Percentiles rank a stretch among this genome's conserved stretches.
phyloP scores from a whole-genome alignment of 1,140 invertebrate species.

The Delia radicum region DNA sequence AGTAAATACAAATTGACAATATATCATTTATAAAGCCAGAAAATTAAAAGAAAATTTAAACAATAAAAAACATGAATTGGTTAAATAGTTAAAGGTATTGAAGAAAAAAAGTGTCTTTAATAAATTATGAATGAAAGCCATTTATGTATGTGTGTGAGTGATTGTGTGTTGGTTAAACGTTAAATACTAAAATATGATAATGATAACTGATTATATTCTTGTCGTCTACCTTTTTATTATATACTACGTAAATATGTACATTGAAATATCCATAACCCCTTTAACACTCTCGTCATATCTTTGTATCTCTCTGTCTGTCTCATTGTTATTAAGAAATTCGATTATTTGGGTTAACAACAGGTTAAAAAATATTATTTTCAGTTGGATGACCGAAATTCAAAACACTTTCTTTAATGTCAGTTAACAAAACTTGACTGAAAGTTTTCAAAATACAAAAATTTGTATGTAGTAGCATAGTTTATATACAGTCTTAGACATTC shows the following conservation, averaged over 20 bases:
- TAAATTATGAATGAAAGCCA: neutral
- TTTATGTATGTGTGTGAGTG: neutral
- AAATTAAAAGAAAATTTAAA: neutral
- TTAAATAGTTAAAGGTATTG: neutral
- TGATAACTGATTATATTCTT: neutral
- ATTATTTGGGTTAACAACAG: conserved; percentile 11
- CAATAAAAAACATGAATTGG: neutral
- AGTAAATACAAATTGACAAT: neutral
- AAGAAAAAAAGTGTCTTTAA: neutral
- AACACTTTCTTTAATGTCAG: neutral
- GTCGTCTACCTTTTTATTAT: neutral
- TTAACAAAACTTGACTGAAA: neutral
- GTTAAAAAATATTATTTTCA: neutral
- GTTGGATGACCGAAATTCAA: neutral
- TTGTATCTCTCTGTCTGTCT: neutral
- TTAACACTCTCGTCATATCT: neutral
- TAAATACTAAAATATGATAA: neutral
- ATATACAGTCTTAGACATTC: neutral
- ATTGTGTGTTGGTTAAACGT: no score
- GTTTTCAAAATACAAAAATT: neutral
- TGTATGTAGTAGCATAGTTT: neutral
- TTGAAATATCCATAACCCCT: neutral
- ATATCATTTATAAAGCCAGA: neutral
- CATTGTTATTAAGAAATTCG: neutral
- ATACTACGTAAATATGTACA: no score